These are phyloP conservation scores for Halocynthia roretzi DNA, from an alignment of 23 tunicate genomes.

Conservation along the genomic window DNA sequence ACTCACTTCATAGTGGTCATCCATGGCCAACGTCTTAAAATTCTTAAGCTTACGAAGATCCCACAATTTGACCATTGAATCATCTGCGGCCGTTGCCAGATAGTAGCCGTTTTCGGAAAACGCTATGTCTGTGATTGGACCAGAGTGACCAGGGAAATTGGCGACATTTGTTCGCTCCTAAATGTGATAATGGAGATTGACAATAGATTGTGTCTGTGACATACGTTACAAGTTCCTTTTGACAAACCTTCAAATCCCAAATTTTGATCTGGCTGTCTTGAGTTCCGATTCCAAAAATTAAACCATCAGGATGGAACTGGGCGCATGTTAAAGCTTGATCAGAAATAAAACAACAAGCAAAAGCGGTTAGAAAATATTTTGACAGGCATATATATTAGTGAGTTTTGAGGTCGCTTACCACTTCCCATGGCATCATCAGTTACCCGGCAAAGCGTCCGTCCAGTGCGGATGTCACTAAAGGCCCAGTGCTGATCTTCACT, in stretches of 20 bases:
- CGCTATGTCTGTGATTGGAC: constrained; percentile 82
- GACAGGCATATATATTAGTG: not conserved
- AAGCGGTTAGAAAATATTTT: no score
- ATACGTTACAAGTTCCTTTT: not conserved
- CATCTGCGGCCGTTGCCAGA: constrained; percentile 94
- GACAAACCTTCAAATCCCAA: constrained; percentile 95
- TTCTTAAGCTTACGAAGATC: constrained; percentile 92
- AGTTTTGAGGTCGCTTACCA: constrained; percentile 10
- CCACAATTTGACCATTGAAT: constrained; percentile 85
- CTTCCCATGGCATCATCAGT: constrained; percentile 86
- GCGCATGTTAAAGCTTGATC: constrained; percentile 78
- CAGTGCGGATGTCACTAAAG: constrained; percentile 83
- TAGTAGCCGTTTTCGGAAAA: constrained; percentile 99
- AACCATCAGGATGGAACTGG: constrained; percentile 99
- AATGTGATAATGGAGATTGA: not conserved
- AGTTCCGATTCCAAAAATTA: constrained; percentile 98
- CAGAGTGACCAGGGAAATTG: constrained; percentile 96
- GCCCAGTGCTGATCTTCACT: constrained; percentile 97
- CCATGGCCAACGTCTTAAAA: constrained; percentile 90
- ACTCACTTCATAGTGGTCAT: constrained; percentile 74
- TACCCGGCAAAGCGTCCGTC: constrained; percentile 58
- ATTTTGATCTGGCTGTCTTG: constrained; percentile 88
- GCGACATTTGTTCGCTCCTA: constrained; percentile 88
- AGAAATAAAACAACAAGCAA: not conserved
- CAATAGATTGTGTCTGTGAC: not conserved